These are phyloP conservation scores for Euclidia mi DNA, from an alignment of 2,888 invertebrate species.

Conservation along the genomic window DNA sequence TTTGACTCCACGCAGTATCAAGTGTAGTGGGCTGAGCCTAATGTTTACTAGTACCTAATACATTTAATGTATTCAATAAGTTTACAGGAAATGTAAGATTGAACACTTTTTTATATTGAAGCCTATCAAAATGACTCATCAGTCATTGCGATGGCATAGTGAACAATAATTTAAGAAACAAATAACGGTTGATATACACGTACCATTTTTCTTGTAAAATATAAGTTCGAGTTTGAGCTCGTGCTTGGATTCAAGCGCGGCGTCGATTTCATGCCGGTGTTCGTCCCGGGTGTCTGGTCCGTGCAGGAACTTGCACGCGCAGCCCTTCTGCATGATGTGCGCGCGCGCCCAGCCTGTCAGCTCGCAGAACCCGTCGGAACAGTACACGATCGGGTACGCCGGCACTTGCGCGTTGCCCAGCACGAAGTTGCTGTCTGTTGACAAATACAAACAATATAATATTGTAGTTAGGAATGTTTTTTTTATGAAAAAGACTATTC, in stretches of 20 bases:
- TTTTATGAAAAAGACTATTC: no score
- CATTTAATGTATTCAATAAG: no score
- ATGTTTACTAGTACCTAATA: no score
- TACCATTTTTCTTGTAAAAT: slow-evolving; percentile 98
- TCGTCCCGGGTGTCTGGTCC: slow-evolving; percentile 97
- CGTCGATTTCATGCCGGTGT: slow-evolving; percentile 96
- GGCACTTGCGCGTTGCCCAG: slow-evolving; percentile 98
- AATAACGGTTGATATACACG: neutral
- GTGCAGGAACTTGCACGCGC: slow-evolving; percentile 98
- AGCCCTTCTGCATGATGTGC: slow-evolving; percentile 99
- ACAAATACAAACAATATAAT: slow-evolving; percentile 30
- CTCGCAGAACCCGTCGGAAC: slow-evolving; percentile 98
- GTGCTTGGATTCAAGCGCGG: slow-evolving; percentile 96
- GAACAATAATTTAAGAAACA: neutral
- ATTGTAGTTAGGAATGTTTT: no score
- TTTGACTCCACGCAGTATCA: no score
- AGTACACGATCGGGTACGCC: no score
- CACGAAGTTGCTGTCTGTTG: slow-evolving; percentile 98
- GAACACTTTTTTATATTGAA: no score
- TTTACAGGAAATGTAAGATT: no score
- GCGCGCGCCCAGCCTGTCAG: slow-evolving; percentile 98
- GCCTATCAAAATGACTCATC: no score
- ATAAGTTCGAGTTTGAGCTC: slow-evolving; percentile 98
- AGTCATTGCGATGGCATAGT: no score
- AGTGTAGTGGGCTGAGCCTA: no score